Conservation (phyloP, 2,888 invertebrate genomes). For the Pardosa pseudoannulata region DNA sequence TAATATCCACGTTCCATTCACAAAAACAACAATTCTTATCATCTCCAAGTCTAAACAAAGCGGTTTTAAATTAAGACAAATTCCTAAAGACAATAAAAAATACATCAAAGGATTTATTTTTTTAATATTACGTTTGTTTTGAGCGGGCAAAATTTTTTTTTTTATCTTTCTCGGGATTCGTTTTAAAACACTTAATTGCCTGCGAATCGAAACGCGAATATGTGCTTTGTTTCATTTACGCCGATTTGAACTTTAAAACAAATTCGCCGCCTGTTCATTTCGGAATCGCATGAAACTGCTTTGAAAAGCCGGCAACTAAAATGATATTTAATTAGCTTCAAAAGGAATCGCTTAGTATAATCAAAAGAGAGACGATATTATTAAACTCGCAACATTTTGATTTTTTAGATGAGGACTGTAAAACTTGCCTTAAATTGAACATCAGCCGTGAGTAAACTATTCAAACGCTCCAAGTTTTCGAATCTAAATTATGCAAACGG, state of each 20-base stretch:
- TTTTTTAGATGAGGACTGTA: neutral
- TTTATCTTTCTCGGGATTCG: neutral
- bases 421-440: constrained; percentile 3
- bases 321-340: constrained; percentile 47
- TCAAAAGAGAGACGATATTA: constrained; percentile 17
- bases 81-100: constrained; percentile 15
- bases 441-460: neutral
- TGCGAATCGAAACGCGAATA: neutral
- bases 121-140: neutral
- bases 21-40: neutral
- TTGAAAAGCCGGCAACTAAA: neutral
- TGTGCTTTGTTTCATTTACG: constrained; percentile 22
- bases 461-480: neutral
- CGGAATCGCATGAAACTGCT: neutral
- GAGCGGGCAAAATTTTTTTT: neutral
- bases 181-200: constrained; percentile 40
- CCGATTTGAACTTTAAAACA: constrained; percentile 33
- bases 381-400: neutral
- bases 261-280: constrained; percentile 19
- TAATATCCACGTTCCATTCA: neutral
- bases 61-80: constrained; percentile 5
- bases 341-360: constrained; percentile 18
- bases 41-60: constrained; percentile 2
- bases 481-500: neutral
- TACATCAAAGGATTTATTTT: constrained; percentile 15